A percentile compares a stretch with the other conserved stretches of the same genome.
Conservation (phyloP, 2,888 invertebrate species). For the Drosophila macrothrix region DNA sequence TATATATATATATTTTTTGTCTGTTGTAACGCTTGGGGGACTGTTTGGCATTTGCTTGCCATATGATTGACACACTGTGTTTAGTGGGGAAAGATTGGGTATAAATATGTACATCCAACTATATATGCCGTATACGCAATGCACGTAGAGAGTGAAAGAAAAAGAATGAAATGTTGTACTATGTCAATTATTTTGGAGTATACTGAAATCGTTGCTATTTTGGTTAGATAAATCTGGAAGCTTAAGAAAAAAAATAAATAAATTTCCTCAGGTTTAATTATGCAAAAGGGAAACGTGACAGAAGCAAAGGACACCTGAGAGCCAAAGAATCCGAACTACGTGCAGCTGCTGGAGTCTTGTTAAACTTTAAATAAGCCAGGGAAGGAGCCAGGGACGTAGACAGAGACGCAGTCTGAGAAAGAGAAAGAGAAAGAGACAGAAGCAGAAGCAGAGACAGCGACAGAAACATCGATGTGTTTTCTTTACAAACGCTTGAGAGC, state of each 20-base stretch:
- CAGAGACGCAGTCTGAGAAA: neutral
- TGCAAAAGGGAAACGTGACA: slow-evolving; percentile 73
- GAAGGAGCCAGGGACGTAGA: slow-evolving; percentile 4
- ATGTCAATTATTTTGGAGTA: slow-evolving; percentile 55
- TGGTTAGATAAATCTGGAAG: slow-evolving; percentile 26
- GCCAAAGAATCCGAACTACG: slow-evolving; percentile 19
- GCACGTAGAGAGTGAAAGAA: neutral
- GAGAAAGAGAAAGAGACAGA: neutral
- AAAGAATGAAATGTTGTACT: slow-evolving; percentile 27
- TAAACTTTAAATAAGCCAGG: slow-evolving; percentile 65
- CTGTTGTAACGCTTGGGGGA: slow-evolving; percentile 38
- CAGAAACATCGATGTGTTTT: neutral
- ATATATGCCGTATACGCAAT: slow-evolving; percentile 29
- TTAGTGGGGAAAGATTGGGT: slow-evolving; percentile 13
- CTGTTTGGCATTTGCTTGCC: slow-evolving; percentile 41
- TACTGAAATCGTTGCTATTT: slow-evolving; percentile 6
- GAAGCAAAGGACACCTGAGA: slow-evolving; percentile 8
- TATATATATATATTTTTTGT: slow-evolving; percentile 5
- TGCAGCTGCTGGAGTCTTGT: slow-evolving; percentile 49
- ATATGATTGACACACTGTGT: slow-evolving; percentile 69
- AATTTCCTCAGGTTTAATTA: slow-evolving; percentile 60
- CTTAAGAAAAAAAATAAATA: slow-evolving; percentile 20
- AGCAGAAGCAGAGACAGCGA: slow-evolving; percentile 1
- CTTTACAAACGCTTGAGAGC: slow-evolving; percentile 47
- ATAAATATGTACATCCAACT: neutral